phyloP scores from a whole-genome alignment of 2,888 invertebrate genomes.

The Amphipoea oculea region DNA sequence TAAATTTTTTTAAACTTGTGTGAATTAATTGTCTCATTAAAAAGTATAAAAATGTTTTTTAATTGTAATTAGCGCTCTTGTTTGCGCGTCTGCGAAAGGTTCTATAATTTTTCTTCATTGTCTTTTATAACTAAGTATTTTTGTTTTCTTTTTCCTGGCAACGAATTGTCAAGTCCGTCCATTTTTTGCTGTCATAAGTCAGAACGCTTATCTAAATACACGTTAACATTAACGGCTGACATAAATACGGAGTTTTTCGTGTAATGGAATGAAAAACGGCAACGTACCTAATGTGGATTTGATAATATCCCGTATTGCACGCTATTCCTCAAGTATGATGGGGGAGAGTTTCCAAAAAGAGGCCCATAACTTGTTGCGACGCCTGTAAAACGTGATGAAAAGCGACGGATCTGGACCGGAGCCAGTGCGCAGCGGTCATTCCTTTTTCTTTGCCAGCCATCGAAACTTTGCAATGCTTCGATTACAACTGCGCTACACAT shows the following conservation, averaged over 20 bases:
- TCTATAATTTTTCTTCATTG: slow-evolving; percentile 30
- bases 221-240: slow-evolving; percentile 4
- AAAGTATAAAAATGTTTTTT: slow-evolving; percentile 39
- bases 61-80: slow-evolving; percentile 47
- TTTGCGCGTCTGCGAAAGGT: slow-evolving; percentile 30
- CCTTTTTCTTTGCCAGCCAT: slow-evolving; percentile 72
- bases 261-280: slow-evolving; percentile 26
- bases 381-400: slow-evolving; percentile 76
- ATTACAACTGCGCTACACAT: slow-evolving; percentile 65
- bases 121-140: slow-evolving; percentile 25
- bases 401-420: slow-evolving; percentile 75
- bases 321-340: slow-evolving; percentile 55
- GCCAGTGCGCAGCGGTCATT: slow-evolving; percentile 76
- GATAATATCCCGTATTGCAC: slow-evolving; percentile 55
- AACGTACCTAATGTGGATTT: slow-evolving; percentile 38
- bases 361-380: slow-evolving; percentile 82
- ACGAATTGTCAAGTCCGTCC: slow-evolving; percentile 2
- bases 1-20: slow-evolving; percentile 43
- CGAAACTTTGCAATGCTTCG: slow-evolving; percentile 72
- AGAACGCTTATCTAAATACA: slow-evolving; percentile 20
- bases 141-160: slow-evolving; percentile 15
- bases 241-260: neutral
- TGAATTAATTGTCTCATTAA: slow-evolving; percentile 47
- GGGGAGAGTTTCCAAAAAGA: slow-evolving; percentile 67
- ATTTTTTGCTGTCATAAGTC: slow-evolving; percentile 16